Evolutionary conservation across 2,888 invertebrate species (phyloP), one percentile per base, ranked within the genome.

Genomic region (Petrolisthes manimaculis): DNA sequence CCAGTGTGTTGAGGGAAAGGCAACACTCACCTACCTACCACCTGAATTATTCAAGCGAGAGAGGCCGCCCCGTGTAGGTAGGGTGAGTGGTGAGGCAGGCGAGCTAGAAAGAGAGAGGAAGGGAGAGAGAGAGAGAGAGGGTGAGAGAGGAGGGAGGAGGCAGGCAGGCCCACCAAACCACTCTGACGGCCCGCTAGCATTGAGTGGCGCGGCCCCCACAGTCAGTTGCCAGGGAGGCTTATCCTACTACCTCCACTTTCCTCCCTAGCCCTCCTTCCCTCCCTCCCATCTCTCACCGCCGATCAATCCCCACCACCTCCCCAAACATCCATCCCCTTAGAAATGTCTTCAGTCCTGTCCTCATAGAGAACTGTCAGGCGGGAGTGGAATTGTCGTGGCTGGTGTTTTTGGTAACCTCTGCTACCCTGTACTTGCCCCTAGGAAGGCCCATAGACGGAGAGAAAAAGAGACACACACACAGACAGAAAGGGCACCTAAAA

Each of bases 81-180:
- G 79, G 55, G 79, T 55, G 54, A 79, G 54, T 55, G 79, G 14
- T 24, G 53, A 37, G 53, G 77, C 18, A 37, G 24, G 24, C n/a
- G 78, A 37, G 78, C n/a, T 21, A 37, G 78, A 78, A 53, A 18
- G 67, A 88, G 91, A 91, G 91, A 91, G 92, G 91, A 90, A 91
- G 51, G 74, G 61, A 18, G 9, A 61, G 12, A 18, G 61, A 55
- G 55, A 74, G 83, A 37, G 12, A 61, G 77, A 21, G 24, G 24
- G 82, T 37, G 61, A 53, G 75, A 81, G 61, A 37, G 75, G 54
- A 56, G 51, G 12, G 82, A 54, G 71, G 18, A 24, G 79, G 67
- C 69, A 53, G 84, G 80, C 56, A 81, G 81, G 81, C 75, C 86
- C 56, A 86, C 86, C 74, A 61, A 56, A 86, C 79, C 78, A 67